A percentile compares a stretch with the other conserved stretches of the same genome.
Conservation (phyloP, 2,888 invertebrate genomes). For the Tetanocera ferruginea region DNA sequence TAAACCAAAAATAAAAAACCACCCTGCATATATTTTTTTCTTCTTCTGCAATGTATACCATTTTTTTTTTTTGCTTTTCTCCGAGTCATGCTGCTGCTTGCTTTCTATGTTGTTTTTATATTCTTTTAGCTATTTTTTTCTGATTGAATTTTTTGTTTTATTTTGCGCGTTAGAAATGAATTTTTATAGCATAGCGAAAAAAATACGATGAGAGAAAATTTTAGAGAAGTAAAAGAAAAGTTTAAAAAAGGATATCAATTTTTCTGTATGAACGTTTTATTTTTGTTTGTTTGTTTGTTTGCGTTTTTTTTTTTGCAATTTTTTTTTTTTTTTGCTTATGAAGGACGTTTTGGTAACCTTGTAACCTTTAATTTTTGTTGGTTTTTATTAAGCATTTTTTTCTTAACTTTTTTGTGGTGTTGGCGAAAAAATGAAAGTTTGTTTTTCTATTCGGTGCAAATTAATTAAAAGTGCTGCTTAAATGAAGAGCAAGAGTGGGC, state of each 20-base stretch:
- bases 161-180: slow-evolving; percentile 30
- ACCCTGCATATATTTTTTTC: slow-evolving; percentile 1
- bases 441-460: slow-evolving; percentile 29
- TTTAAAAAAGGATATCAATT: slow-evolving; percentile 33
- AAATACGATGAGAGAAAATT: slow-evolving; percentile 16
- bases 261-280: background rate
- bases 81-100: slow-evolving; percentile 44
- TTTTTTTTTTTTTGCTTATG: slow-evolving; percentile 52
- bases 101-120: slow-evolving; percentile 38
- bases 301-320: slow-evolving; percentile 40
- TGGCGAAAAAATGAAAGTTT: slow-evolving; percentile 38
- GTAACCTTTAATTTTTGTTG: slow-evolving; percentile 58
- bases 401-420: slow-evolving; percentile 35
- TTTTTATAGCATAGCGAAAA: slow-evolving; percentile 21
- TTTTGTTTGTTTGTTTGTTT: slow-evolving; percentile 30
- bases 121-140: slow-evolving; percentile 9
- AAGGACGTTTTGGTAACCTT: slow-evolving; percentile 67
- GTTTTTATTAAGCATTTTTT: slow-evolving; percentile 37
- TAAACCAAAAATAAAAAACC: too few relatives aligned
- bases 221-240: slow-evolving; percentile 34
- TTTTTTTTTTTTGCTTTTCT: slow-evolving; percentile 35
- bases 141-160: slow-evolving; percentile 8
- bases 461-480: background rate
- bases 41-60: background rate
- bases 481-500: background rate